These are phyloP conservation scores for Psittacula derbiana DNA, from an alignment of 2,797 vertebrate genomes.

Conservation along the genomic window DNA sequence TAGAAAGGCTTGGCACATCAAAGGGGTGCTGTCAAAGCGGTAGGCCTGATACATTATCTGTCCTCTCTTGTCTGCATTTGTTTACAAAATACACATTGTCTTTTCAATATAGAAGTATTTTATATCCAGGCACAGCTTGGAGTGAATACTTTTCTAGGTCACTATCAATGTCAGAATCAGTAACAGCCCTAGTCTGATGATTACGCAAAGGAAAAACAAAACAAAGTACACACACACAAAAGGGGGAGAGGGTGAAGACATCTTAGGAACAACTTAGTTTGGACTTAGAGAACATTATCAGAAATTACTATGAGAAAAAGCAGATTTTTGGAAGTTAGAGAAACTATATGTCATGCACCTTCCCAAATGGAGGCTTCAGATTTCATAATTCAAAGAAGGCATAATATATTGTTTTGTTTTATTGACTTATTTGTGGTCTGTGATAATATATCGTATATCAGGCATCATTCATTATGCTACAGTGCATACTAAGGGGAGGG, in stretches of 20 bases:
- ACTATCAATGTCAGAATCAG: conserved; percentile 9
- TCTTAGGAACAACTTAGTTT: neutral
- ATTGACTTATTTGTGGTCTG: neutral
- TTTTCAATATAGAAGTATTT: conserved; percentile 8
- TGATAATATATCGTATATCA: neutral
- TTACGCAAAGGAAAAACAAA: neutral
- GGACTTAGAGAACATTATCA: neutral
- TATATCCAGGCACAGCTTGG: neutral
- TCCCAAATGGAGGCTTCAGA: neutral
- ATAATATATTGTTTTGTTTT: neutral
- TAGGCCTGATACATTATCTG: neutral
- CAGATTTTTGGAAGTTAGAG: neutral
- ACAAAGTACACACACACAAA: neutral
- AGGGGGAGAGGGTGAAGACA: neutral
- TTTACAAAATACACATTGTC: conserved; percentile 17
- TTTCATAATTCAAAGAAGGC: neutral
- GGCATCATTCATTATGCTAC: neutral
- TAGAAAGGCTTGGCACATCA: conserved; percentile 2
- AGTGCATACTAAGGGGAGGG: neutral
- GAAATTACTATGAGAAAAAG: neutral
- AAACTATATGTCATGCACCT: neutral
- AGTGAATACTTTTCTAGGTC: neutral
- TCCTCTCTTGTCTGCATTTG: neutral
- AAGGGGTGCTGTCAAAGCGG: neutral
- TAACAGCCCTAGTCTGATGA: neutral